Evolutionary conservation across 2,888 invertebrate genomes (phyloP).

Genomic region (Steromphala cineraria): DNA sequence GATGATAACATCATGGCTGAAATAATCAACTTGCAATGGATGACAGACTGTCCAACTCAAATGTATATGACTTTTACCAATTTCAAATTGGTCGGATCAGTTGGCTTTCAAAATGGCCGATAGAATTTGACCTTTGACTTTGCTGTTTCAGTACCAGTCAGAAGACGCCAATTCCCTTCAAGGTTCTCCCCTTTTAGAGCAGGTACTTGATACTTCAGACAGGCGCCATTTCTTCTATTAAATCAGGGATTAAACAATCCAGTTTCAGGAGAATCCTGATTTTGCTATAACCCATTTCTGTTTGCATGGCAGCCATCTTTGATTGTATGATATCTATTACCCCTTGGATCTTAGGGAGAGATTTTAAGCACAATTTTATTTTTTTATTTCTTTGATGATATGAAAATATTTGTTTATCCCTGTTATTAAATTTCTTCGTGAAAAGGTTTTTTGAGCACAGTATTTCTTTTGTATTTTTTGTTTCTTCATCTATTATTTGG

Average conservation of each 20-base stretch:
- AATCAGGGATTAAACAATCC: background rate
- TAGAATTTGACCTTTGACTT: background rate
- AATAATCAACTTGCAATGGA: no score
- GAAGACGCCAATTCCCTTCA: background rate
- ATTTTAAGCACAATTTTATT: background rate
- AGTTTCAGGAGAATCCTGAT: no score
- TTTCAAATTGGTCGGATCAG: no score
- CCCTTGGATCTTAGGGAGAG: background rate
- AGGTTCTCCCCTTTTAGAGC: slow-evolving; percentile 16
- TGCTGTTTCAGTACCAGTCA: slow-evolving; percentile 9
- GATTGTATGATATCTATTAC: background rate
- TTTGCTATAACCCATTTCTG: no score
- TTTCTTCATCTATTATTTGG: no score
- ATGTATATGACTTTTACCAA: no score
- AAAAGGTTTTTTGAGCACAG: background rate
- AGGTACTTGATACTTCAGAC: background rate
- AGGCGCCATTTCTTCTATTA: background rate
- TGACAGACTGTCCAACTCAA: no score
- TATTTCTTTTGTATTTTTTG: background rate
- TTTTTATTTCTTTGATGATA: background rate
- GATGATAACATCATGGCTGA: no score
- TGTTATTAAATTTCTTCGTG: no score
- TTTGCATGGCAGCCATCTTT: no score
- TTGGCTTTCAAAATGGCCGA: no score
- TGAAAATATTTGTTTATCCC: background rate